These are phyloP conservation scores for Cylas formicarius DNA, from an alignment of 1,140 invertebrate species.

Conservation along the genomic window DNA sequence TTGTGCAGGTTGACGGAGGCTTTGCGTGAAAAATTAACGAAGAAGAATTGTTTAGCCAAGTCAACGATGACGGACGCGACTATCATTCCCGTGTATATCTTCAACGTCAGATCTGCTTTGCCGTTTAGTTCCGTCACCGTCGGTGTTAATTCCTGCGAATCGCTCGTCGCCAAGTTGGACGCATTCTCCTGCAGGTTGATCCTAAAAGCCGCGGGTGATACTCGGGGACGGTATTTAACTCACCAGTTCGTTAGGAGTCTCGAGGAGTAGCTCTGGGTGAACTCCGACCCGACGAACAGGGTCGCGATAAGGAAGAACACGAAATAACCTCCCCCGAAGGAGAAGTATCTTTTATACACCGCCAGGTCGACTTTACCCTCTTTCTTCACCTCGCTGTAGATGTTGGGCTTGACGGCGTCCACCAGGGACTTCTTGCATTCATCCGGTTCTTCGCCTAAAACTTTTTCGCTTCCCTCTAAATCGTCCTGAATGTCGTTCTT, in stretches of 20 bases:
- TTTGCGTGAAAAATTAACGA: conserved; percentile 17
- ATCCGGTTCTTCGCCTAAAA: not conserved
- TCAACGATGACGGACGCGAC: conserved; percentile 10
- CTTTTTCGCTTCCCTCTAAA: not conserved
- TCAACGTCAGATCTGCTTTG: conserved; percentile 12
- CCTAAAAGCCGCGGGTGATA: no score
- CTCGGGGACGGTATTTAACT: conserved; percentile 14
- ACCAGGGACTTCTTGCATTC: not conserved
- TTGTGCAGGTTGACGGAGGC: conserved; percentile 30
- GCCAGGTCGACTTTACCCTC: conserved; percentile 23
- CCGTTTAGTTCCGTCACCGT: conserved; percentile 8
- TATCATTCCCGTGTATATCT: conserved; percentile 12
- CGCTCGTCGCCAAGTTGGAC: conserved; percentile 11
- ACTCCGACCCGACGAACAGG: conserved; percentile 13
- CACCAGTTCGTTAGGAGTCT: conserved; percentile 30
- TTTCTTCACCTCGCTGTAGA: conserved; percentile 29
- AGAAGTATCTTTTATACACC: conserved; percentile 26
- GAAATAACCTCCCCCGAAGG: conserved; percentile 26
- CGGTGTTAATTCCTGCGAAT: conserved; percentile 3
- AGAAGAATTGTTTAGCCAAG: conserved; percentile 11
- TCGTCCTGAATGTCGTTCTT: no score
- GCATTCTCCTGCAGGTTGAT: conserved; percentile 22
- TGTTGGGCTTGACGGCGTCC: conserved; percentile 4
- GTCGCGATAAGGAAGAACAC: conserved; percentile 12
- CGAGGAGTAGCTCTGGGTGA: conserved; percentile 20